A percentile compares a stretch with the other conserved stretches of the same genome.
These are phyloP conservation scores for Cyclopterus lumpus DNA, from an alignment of 2,797 vertebrate genomes.

Conservation along the genomic window DNA sequence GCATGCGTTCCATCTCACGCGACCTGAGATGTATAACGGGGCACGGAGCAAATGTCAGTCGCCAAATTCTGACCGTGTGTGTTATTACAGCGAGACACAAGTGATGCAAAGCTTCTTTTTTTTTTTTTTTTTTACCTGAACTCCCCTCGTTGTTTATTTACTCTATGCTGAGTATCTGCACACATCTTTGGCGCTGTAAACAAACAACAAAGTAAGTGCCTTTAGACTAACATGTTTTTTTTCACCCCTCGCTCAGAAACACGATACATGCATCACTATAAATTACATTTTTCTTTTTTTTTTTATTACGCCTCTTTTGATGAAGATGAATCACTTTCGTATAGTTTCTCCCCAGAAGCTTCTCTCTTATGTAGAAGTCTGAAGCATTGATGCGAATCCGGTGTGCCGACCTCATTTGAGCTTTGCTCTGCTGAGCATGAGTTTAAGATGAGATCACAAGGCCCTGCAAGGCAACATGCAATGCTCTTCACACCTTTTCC, in stretches of 20 bases:
- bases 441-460: slow-evolving; percentile 62
- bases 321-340: slow-evolving; percentile 65
- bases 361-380: slow-evolving; percentile 43
- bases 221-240: slow-evolving; percentile 33
- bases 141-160: slow-evolving; percentile 40
- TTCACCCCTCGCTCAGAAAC: slow-evolving; percentile 48
- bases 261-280: slow-evolving; percentile 64
- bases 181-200: slow-evolving; percentile 46
- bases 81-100: not conserved
- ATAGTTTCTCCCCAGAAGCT: slow-evolving; percentile 42
- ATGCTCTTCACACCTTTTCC: slow-evolving; percentile 28
- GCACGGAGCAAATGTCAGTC: slow-evolving; percentile 12
- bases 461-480: slow-evolving; percentile 33
- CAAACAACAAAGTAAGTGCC: slow-evolving; percentile 57
- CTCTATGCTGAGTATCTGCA: slow-evolving; percentile 32
- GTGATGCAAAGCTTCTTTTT: slow-evolving; percentile 14
- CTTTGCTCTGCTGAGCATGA: slow-evolving; percentile 42
- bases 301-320: not conserved
- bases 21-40: not conserved
- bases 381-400: slow-evolving; percentile 32
- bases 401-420: slow-evolving; percentile 52
- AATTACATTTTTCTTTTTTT: slow-evolving; percentile 42
- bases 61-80: not conserved
- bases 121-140: slow-evolving; percentile 35
- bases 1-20: slow-evolving; percentile 14